Conservation (phyloP, 2,113 vertebrate species). For the Craseonycteris thonglongyai region DNA sequence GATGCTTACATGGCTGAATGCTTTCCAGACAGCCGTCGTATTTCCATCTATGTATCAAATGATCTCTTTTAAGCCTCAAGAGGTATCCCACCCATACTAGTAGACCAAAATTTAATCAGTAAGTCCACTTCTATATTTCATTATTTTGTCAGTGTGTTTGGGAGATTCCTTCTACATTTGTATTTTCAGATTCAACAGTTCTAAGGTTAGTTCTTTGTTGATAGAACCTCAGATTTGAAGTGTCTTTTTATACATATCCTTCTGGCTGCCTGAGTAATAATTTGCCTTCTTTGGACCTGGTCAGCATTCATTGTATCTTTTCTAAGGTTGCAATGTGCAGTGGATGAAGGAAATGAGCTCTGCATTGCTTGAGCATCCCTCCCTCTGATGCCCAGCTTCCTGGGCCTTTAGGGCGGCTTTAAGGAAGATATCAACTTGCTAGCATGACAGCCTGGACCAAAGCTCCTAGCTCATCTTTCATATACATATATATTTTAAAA, state of each 20-base stretch:
- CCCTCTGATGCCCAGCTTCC: background rate
- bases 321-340: background rate
- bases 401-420: background rate
- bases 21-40: no score
- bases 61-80: background rate
- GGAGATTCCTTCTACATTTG: background rate
- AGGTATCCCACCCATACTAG: background rate
- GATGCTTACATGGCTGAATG: no score
- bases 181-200: background rate
- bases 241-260: background rate
- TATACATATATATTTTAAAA: no score
- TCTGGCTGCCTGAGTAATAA: background rate
- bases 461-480: background rate
- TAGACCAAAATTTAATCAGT: background rate
- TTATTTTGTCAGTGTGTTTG: background rate
- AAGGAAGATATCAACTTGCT: background rate
- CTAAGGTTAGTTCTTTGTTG: background rate
- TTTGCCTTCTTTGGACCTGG: background rate
- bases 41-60: background rate
- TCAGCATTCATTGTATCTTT: background rate
- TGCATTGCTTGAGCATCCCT: background rate
- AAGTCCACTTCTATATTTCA: background rate
- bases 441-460: background rate
- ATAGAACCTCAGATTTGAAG: background rate
- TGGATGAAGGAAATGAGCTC: background rate